A percentile compares a stretch with the other conserved stretches of the same genome.
These are phyloP conservation scores for Temnothorax unifasciatus DNA, from an alignment of 2,888 invertebrate species.

Conservation along the genomic window DNA sequence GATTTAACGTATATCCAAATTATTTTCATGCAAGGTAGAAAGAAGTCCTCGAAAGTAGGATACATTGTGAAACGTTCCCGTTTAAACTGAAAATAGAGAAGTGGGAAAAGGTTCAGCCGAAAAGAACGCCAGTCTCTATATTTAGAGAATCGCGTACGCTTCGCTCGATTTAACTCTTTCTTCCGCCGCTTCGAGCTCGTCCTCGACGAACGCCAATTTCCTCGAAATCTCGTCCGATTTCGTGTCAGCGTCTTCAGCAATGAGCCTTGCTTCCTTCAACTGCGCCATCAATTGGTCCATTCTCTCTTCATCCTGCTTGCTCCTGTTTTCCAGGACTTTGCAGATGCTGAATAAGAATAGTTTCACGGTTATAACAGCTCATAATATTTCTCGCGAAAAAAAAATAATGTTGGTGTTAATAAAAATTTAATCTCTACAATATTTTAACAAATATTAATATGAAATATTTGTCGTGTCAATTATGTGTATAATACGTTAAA, in stretches of 20 bases:
- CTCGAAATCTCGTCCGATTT: slow-evolving; percentile 91
- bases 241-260: slow-evolving; percentile 90
- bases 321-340: slow-evolving; percentile 90
- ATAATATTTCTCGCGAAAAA: neutral
- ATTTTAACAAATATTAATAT: neutral
- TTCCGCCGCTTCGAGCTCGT: slow-evolving; percentile 90
- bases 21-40: neutral
- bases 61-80: neutral
- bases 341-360: slow-evolving; percentile 86
- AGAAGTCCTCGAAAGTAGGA: neutral
- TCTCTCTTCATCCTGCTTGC: slow-evolving; percentile 89
- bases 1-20: neutral
- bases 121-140: slow-evolving; percentile 43
- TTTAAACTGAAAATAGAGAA: slow-evolving; percentile 44
- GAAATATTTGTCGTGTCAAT: neutral
- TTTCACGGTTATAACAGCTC: slow-evolving; percentile 11
- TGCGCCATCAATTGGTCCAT: slow-evolving; percentile 89
- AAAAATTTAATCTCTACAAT: neutral
- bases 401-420: neutral
- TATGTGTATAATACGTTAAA: neutral
- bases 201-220: slow-evolving; percentile 90
- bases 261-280: slow-evolving; percentile 89
- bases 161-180: slow-evolving; percentile 90
- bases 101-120: slow-evolving; percentile 16
- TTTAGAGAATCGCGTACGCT: slow-evolving; percentile 81